These are phyloP conservation scores for Engraulis encrasicolus DNA, from an alignment of 2,113 vertebrate species.

Conservation along the genomic window DNA sequence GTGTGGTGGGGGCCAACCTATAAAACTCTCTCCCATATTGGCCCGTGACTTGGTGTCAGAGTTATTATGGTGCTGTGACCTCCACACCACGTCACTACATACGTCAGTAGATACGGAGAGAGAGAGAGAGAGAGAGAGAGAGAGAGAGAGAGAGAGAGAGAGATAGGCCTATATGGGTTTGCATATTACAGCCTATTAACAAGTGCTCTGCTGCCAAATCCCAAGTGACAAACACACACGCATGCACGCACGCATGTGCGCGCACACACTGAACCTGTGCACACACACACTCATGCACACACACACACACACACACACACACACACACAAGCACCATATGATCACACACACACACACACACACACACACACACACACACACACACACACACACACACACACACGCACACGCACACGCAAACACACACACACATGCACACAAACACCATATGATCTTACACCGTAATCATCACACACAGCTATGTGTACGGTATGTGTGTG, in stretches of 20 bases:
- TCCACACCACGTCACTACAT: slow-evolving; percentile 27
- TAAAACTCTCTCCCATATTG: slow-evolving; percentile 6
- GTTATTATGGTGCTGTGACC: slow-evolving; percentile 28
- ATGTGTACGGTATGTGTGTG: not conserved
- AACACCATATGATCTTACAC: too few relatives aligned
- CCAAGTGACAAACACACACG: not conserved
- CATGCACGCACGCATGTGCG: too few relatives aligned
- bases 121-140: not conserved
- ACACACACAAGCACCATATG: too few relatives aligned
- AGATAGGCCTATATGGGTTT: not conserved
- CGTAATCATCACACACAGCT: not conserved
- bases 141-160: not conserved
- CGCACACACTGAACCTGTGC: too few relatives aligned
- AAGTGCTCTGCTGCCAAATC: not conserved
- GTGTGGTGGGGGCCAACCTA: not conserved
- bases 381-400: too few relatives aligned
- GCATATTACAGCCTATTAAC: slow-evolving; percentile 32
- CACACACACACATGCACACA: not conserved
- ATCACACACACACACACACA: too few relatives aligned
- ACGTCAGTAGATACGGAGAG: slow-evolving; percentile 18
- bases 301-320: not conserved
- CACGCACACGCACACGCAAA: not conserved
- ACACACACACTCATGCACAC: slow-evolving; percentile 13
- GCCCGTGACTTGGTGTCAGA: slow-evolving; percentile 12
- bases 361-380: too few relatives aligned